Evolutionary conservation across 2,113 vertebrate genomes (phyloP).

Genomic region (Peucedramus taeniatus): DNA sequence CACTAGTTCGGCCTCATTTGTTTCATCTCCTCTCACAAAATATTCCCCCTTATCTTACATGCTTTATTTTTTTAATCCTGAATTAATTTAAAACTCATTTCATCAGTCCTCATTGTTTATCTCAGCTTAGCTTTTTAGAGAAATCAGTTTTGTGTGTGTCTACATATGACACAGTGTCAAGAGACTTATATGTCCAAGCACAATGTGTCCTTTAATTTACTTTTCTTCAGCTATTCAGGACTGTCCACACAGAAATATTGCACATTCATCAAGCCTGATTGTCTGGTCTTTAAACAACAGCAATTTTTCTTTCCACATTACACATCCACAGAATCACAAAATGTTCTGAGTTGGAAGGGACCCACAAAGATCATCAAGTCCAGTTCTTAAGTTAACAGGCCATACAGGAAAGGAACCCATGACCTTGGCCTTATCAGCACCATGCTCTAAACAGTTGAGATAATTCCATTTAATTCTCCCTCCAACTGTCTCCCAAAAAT

Average conservation of each 20-base stretch:
- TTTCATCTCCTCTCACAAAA: not conserved
- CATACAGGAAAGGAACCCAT: not conserved
- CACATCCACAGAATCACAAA: not conserved
- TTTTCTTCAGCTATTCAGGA: slow-evolving; percentile 18
- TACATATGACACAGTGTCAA: not conserved
- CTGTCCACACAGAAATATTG: slow-evolving; percentile 23
- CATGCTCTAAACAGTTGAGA: not conserved
- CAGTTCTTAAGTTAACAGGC: not conserved
- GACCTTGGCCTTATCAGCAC: not conserved
- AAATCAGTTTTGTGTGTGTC: not conserved
- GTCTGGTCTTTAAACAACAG: slow-evolving; percentile 7
- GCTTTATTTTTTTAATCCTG: not conserved
- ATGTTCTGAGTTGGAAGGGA: not conserved
- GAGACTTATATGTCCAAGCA: not conserved
- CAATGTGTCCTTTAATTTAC: slow-evolving; percentile 15
- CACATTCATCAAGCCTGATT: not conserved
- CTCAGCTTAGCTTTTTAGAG: not conserved
- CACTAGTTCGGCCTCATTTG: not conserved
- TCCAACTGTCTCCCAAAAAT: not conserved
- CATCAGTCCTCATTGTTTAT: not conserved
- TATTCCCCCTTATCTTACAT: not conserved
- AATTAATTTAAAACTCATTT: slow-evolving; percentile 23
- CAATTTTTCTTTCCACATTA: not conserved
- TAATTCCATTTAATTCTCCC: not conserved
- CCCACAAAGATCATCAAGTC: not conserved